Conservation (phyloP, 2,888 invertebrate genomes). For the Cephus pygmeus region DNA sequence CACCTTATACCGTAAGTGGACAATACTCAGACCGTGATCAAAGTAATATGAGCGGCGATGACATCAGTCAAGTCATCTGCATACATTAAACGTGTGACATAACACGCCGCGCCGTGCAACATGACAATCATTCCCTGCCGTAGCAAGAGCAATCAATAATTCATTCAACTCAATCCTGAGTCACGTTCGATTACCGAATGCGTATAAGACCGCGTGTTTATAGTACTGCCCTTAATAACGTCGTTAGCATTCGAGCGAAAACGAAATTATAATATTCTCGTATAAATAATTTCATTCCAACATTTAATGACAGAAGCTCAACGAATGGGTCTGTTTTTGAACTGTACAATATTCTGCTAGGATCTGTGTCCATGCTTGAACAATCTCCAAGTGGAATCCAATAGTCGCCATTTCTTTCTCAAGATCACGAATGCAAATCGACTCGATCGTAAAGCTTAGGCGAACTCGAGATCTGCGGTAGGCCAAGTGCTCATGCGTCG, state of each 20-base stretch:
- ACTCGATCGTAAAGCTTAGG: background rate
- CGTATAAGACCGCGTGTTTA: background rate
- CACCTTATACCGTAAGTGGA: background rate
- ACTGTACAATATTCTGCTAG: background rate
- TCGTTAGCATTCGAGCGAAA: slow-evolving; percentile 1
- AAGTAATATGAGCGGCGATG: slow-evolving; percentile 24
- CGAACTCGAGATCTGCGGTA: background rate
- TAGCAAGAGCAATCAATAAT: slow-evolving; percentile 40
- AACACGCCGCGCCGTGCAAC: slow-evolving; percentile 30
- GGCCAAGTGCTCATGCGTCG: background rate
- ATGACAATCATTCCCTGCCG: slow-evolving; percentile 29
- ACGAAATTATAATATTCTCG: background rate
- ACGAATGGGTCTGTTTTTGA: background rate
- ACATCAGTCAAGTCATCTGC: slow-evolving; percentile 40
- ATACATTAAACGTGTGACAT: slow-evolving; percentile 38
- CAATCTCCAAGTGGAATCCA: background rate
- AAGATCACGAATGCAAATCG: background rate
- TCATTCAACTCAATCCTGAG: slow-evolving; percentile 32
- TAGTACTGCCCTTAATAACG: background rate
- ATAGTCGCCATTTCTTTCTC: background rate
- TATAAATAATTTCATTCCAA: background rate
- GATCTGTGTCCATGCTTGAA: background rate
- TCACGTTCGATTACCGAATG: slow-evolving; percentile 22
- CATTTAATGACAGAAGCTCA: too few relatives aligned
- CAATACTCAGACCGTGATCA: background rate